Evolutionary conservation across 92 coral and sea anemone species (phyloP).

Genomic region (Epizoanthus illoricatus): DNA sequence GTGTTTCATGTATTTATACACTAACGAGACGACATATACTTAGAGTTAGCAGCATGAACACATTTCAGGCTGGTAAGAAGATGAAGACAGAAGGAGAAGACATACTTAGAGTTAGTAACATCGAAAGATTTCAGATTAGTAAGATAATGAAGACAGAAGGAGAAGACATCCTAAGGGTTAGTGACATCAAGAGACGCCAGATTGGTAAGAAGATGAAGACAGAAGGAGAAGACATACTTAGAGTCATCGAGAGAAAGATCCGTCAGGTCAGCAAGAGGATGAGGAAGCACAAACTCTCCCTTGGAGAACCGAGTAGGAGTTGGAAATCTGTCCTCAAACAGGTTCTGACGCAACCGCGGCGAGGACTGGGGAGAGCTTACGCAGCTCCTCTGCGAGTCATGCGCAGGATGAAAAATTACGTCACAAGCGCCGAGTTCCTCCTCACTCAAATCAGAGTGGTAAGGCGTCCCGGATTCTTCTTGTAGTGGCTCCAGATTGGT

Average conservation of each 20-base stretch:
- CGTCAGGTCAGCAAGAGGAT: background rate
- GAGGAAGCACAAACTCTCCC: conserved; percentile 19
- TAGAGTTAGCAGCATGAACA: no score
- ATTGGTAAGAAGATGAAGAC: no score
- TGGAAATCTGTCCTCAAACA: background rate
- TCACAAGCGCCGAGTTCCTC: background rate
- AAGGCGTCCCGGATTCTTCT: background rate
- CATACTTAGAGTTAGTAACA: no score
- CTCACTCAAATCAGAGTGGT: conserved; percentile 5
- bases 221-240: background rate
- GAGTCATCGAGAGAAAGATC: background rate
- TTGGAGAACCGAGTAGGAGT: conserved; percentile 13
- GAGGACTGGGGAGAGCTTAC: background rate
- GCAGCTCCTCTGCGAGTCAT: conserved; percentile 6
- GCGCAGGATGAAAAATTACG: background rate
- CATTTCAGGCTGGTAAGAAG: no score
- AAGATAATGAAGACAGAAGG: no score
- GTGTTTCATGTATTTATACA: no score
- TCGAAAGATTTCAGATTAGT: no score
- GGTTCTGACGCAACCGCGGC: background rate
- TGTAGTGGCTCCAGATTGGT: background rate
- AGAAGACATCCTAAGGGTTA: no score
- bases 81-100: no score
- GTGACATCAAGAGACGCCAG: no score
- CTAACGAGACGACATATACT: no score